Conservation (phyloP, 2,113 vertebrate species). For the Carollia perspicillata region DNA sequence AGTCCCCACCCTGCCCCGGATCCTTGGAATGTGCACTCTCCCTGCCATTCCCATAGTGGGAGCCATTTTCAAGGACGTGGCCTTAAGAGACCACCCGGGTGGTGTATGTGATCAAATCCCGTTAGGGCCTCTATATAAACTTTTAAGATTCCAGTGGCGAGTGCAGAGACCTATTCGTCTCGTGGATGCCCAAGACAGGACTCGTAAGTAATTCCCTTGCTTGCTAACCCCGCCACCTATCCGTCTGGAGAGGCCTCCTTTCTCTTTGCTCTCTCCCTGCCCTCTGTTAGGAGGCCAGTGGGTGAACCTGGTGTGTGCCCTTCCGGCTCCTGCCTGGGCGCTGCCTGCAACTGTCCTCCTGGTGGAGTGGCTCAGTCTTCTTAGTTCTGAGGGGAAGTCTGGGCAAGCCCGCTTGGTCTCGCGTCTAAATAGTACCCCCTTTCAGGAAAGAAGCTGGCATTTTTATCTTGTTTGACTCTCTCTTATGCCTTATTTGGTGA, state of each 20-base stretch:
- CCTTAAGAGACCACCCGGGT: background rate
- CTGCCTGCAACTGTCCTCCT: background rate
- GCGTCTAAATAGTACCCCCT: background rate
- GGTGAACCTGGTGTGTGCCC: background rate
- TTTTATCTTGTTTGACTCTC: background rate
- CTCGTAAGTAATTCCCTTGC: background rate
- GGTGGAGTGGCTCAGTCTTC: background rate
- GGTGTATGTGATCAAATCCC: background rate
- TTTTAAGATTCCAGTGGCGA: background rate
- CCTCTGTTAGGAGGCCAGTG: background rate
- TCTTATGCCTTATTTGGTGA: background rate
- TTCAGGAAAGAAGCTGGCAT: background rate
- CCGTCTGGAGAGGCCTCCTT: background rate
- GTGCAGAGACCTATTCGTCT: background rate
- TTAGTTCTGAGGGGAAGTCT: background rate
- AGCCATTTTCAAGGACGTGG: background rate
- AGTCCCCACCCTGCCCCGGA: too few relatives aligned
- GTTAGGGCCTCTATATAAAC: background rate
- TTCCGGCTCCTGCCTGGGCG: fast-evolving
- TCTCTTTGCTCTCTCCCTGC: background rate
- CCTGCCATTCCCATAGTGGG: background rate
- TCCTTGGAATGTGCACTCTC: background rate
- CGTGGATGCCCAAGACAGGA: background rate
- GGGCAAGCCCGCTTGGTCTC: background rate
- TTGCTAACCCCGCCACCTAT: background rate